Evolutionary conservation across 2,888 invertebrate species (phyloP).

Genomic region (Liopterus haemorrhoidalis): DNA sequence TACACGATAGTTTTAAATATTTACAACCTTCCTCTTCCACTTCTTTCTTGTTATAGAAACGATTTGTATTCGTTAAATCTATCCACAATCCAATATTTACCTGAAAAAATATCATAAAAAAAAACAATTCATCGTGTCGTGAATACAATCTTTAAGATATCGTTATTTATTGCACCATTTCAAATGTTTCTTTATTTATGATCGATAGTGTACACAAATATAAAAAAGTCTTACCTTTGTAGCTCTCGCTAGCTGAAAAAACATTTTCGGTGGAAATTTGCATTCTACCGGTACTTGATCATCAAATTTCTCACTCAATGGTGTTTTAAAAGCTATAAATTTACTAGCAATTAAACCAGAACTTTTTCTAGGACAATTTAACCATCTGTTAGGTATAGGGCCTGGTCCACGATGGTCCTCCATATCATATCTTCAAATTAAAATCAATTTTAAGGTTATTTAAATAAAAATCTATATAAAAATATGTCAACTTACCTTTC

Average conservation of each 20-base stretch:
- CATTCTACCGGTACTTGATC: constrained; percentile 75
- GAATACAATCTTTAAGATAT: constrained; percentile 23
- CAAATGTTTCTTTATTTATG: too few species aligned
- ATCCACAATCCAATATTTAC: constrained; percentile 90
- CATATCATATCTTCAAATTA: constrained; percentile 11
- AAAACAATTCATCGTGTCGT: too few species aligned
- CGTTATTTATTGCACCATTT: too few species aligned
- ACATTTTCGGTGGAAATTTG: constrained; percentile 82
- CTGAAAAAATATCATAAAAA: constrained; percentile 47
- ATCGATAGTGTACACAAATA: too few species aligned
- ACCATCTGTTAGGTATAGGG: constrained; percentile 80
- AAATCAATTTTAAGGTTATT: not conserved
- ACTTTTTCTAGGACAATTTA: constrained; percentile 80
- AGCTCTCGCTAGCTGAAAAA: constrained; percentile 71
- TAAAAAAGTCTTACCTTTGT: constrained; percentile 56
- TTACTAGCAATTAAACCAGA: constrained; percentile 65
- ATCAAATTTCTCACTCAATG: constrained; percentile 76
- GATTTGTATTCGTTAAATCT: constrained; percentile 89
- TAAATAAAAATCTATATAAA: not conserved
- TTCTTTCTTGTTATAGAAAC: constrained; percentile 83
- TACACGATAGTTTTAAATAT: constrained; percentile 84
- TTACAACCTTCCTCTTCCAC: constrained; percentile 70
- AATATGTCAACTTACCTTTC: constrained; percentile 16
- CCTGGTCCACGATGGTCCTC: constrained; percentile 46
- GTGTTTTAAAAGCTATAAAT: constrained; percentile 94